These are phyloP conservation scores for Orius insidiosus DNA, from an alignment of 1,140 invertebrate genomes.

Conservation along the genomic window DNA sequence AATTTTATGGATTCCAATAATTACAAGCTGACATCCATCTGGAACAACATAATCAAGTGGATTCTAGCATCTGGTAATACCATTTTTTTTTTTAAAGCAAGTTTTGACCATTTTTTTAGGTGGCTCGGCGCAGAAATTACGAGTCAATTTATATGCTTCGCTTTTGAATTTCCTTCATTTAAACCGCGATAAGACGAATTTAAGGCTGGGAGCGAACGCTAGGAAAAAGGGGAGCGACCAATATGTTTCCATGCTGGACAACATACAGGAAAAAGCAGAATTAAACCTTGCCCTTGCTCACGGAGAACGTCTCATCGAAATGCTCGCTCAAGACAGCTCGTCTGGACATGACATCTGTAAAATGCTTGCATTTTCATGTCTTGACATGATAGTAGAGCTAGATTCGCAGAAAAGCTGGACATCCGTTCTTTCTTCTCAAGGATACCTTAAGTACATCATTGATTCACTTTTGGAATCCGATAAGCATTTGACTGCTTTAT, in stretches of 20 bases:
- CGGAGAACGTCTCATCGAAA: slow-evolving; percentile 64
- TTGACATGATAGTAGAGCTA: slow-evolving; percentile 60
- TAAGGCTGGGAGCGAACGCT: slow-evolving; percentile 28
- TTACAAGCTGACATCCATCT: slow-evolving; percentile 31
- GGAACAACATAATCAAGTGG: slow-evolving; percentile 32
- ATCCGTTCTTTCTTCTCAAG: slow-evolving; percentile 52
- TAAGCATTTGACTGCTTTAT: slow-evolving; percentile 42
- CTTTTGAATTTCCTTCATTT: slow-evolving; percentile 61
- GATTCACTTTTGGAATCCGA: slow-evolving; percentile 62
- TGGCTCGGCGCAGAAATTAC: slow-evolving; percentile 55
- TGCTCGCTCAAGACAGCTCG: slow-evolving; percentile 69
- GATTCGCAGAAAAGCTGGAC: slow-evolving; percentile 57
- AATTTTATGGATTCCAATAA: slow-evolving; percentile 20
- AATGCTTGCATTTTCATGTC: slow-evolving; percentile 65
- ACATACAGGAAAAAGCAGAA: slow-evolving; percentile 24
- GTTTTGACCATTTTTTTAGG: no score
- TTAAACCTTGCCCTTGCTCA: slow-evolving; percentile 45
- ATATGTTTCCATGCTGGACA: slow-evolving; percentile 23
- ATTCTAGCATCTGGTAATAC: slow-evolving; percentile 29
- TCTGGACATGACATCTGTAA: slow-evolving; percentile 76
- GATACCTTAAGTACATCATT: slow-evolving; percentile 69
- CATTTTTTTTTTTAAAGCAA: no score
- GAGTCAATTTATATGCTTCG: slow-evolving; percentile 68
- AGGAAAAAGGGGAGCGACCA: slow-evolving; percentile 35
- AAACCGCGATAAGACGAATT: slow-evolving; percentile 33